Evolutionary conservation across 1,140 invertebrate species (phyloP), one percentile per base, ranked within the genome.

Genomic region (Anagrus nilaparvatae): DNA sequence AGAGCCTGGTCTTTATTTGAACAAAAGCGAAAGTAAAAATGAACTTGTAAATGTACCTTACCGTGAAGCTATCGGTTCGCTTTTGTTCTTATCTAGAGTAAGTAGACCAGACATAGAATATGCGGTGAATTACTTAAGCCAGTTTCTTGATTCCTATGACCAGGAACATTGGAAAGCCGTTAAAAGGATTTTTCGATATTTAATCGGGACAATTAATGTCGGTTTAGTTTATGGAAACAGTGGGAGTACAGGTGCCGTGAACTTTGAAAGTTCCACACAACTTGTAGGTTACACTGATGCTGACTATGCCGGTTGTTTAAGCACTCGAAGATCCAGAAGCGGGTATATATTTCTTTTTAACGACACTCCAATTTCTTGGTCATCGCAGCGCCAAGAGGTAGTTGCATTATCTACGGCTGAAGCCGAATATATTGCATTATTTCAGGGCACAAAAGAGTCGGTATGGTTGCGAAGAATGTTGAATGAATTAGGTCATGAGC

Each of bases 21-120:
- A 13, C 6, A 19, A 18, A 16, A 41, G 24, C 20, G 25, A 5
- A 18, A 30, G 33, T 20, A 32, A 25, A 29, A 13, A 20, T 2
- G 27, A 21, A n/a, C 12, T 6, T 37, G 27, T 14, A 8, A 28
- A 34, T n/a, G 55, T 61, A 31, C 59, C 58, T 3, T 67, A 56
- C 36, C 50, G 53, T 20, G 51, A 68, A 41, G 44, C 59, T 2
- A 50, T 67, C 3, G 61, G 61, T 4, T 52, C 50, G 30, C 49
- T 71, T 16, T 43, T 69, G 36, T 70, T 68, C 45, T 38, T 65
- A 5, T 46, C 62, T 7, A 47, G 47, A 18, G 41, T 43, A 1
- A 60, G 58, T 10, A 42, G 68, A 19, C 62, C 63, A n/a, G 64
- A 71, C 40, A 56, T 70, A 16, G 42, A 58, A 3, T 69, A 54